Evolutionary conservation across 1,140 invertebrate genomes (phyloP).

Genomic region (Anthonomus grandis): DNA sequence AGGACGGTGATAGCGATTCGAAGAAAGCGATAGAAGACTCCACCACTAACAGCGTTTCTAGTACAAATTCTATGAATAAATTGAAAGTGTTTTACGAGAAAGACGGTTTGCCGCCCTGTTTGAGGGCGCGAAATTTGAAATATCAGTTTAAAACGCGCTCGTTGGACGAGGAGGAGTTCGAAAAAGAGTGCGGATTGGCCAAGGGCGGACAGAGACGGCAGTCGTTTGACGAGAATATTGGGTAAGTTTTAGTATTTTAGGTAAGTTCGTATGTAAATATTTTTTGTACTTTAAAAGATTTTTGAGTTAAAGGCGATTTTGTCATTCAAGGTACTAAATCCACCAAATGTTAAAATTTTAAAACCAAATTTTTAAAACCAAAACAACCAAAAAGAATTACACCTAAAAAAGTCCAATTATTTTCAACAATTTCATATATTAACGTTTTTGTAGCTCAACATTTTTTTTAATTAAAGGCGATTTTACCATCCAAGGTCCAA

Average conservation of each 20-base stretch:
- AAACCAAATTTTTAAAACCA: too few species aligned
- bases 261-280: neutral
- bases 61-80: neutral
- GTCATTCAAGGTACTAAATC: too few species aligned
- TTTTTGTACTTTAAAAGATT: neutral
- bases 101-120: conserved; percentile 53
- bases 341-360: too few species aligned
- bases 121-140: conserved; percentile 55
- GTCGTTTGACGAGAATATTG: conserved; percentile 53
- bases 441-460: too few species aligned
- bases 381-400: too few species aligned
- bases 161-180: conserved; percentile 67
- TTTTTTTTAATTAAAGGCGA: too few species aligned
- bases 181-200: conserved; percentile 58
- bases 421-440: too few species aligned
- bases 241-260: conserved; percentile 32
- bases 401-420: too few species aligned
- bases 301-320: too few species aligned
- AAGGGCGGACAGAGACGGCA: conserved; percentile 43
- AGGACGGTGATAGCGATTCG: neutral
- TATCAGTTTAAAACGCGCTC: conserved; percentile 66
- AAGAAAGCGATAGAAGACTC: neutral
- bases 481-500: too few species aligned
- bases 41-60: neutral
- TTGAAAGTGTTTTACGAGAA: conserved; percentile 35